Base-by-base conservation (phyloP, 2,113 vertebrate species). In the Hemibates koningsi region DNA sequence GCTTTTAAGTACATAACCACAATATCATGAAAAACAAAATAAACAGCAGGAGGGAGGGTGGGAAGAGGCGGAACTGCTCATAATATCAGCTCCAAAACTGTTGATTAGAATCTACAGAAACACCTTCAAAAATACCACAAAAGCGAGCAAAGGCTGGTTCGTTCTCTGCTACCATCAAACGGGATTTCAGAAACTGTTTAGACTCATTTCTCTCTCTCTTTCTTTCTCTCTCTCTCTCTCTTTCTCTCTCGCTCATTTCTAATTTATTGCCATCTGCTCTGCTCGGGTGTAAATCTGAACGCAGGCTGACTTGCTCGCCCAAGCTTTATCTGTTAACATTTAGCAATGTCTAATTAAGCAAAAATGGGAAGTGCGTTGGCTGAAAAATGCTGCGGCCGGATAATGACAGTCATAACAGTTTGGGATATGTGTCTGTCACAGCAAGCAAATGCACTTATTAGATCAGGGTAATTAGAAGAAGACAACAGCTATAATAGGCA, bases 251-350 rank as follows among this genome's bases (percentile, higher is more conserved):
- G 38, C 85, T 93, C 89, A 92, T 92, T 80, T 91, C 86, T 95
- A 92, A 96, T 95, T 92, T 91, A 94, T 85, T 80, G 87, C 95
- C 95, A 96, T 95, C 95, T 95, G 94, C 90, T 93, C 83, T 12
- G 88, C 17, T 83, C 12, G 81, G 76, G 86, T 94, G 93, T 95
- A 91, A 95, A 95, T 96, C 89, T 91, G 85, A 94, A 94, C 84
- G 10, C 82, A 48, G 87, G 80, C 85, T 71, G 93, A 94, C 93
- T 94, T 76, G 92, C 88, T 94, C 90, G 90, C 78, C 88, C 84
- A 84, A 85, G 90, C 94, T 95, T 94, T 92, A 94, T 95, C 91
- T 91, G 94, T 93, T 94, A 94, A 91, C 92, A 95, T 95, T 95
- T 95, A 90, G 90, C 93, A 87, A 85, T 85, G 94, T 94, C 94